These are phyloP conservation scores for Ibidorhyncha struthersii DNA, from an alignment of 2,113 vertebrate genomes.

Conservation along the genomic window DNA sequence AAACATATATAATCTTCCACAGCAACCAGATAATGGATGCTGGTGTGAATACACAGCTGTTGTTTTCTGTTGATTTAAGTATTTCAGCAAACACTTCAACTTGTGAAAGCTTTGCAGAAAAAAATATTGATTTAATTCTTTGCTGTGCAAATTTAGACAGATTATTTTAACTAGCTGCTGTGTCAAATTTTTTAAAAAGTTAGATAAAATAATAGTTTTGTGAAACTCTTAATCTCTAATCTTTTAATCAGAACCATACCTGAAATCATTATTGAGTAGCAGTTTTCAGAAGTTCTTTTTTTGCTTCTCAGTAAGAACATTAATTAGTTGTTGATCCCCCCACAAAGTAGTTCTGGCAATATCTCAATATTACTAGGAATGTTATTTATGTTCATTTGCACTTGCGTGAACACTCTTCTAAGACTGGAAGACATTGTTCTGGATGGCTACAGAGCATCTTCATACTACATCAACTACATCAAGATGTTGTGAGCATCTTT, in stretches of 20 bases:
- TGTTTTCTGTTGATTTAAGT: neutral
- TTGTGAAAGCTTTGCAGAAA: neutral
- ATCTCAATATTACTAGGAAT: neutral
- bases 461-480: fast-evolving
- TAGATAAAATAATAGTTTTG: neutral
- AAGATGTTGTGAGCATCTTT: neutral
- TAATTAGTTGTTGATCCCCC: neutral
- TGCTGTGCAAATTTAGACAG: neutral
- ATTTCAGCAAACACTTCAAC: neutral
- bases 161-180: neutral
- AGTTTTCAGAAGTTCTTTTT: neutral
- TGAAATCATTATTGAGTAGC: neutral
- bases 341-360: neutral
- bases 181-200: neutral
- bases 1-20: neutral
- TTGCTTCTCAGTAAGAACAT: neutral
- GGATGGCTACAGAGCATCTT: neutral
- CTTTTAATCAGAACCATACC: neutral
- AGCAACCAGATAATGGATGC: neutral
- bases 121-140: neutral
- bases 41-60: neutral
- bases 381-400: neutral
- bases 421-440: neutral
- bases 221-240: neutral
- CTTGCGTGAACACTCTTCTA: neutral